Percentiles rank a stretch among this genome's conserved stretches.
Conservation (phyloP, 2,888 invertebrate species). For the Clusia tigrina region DNA sequence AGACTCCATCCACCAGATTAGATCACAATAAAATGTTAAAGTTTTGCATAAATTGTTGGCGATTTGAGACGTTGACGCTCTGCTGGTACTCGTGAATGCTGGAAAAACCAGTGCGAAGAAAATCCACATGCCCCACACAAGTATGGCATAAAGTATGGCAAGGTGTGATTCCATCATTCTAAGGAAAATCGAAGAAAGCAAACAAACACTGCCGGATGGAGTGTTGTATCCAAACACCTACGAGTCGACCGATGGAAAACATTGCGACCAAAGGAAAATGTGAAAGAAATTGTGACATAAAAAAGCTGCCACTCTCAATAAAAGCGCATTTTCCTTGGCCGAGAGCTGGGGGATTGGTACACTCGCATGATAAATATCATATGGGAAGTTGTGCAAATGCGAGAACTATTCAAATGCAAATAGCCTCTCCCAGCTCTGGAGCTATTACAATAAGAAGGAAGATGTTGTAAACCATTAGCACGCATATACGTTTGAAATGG, state of each 20-base stretch:
- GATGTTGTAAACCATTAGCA: conserved; percentile 52
- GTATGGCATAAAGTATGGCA: conserved; percentile 21
- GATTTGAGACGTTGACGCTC: conserved; percentile 30
- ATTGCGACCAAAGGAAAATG: conserved; percentile 5
- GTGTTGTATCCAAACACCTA: not conserved
- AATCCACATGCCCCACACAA: not conserved
- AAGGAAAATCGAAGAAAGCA: conserved; percentile 42
- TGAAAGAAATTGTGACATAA: not conserved
- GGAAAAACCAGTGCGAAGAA: not conserved
- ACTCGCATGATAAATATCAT: conserved; percentile 5
- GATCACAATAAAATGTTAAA: conserved; percentile 45
- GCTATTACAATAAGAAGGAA: conserved; percentile 45
- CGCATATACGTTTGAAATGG: conserved; percentile 38
- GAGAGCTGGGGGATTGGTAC: too few relatives aligned
- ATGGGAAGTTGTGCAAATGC: conserved; percentile 3
- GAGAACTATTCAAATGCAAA: not conserved
- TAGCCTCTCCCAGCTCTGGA: not conserved
- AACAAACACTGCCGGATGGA: not conserved
- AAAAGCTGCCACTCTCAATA: conserved; percentile 2
- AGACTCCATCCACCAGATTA: conserved; percentile 39
- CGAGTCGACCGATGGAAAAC: not conserved
- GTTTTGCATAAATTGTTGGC: conserved; percentile 51
- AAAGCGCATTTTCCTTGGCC: not conserved
- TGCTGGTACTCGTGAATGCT: not conserved
- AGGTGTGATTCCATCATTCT: conserved; percentile 50